Evolutionary conservation across 1,140 invertebrate genomes (phyloP), one percentile per base, ranked within the genome.

Genomic region (Caerostris extrusa): DNA sequence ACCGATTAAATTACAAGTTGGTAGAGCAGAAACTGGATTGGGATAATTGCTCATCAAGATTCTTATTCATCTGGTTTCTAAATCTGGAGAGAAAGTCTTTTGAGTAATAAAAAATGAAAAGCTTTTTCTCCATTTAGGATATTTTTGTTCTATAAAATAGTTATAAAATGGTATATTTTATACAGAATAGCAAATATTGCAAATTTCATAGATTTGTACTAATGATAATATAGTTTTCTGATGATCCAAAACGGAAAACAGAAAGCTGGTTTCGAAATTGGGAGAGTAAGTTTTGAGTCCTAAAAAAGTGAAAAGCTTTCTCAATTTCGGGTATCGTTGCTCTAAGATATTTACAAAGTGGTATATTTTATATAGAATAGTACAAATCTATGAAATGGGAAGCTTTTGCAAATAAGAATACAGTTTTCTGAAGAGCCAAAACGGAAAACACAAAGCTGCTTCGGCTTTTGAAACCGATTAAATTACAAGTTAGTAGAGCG

Each of bases 391-490:
- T n/a, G n/a, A n/a, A n/a, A n/a, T n/a, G n/a, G n/a, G n/a, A n/a
- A n/a, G n/a, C n/a, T n/a, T n/a, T n/a, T 53, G 3, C 34, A 53
- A 77, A 77, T 77, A 8, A 77, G 71, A 17, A 53, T 77, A 77
- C 34, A 53, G 34, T 77, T 50, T 14, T 34, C 71, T 5, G 4
- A 12, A 77, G 5, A 34, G 71, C 34, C 14, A 2, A 17, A 67
- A n/a, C 7, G 14, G 61, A 17, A 67, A 67, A n/a, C n/a, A n/a
- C 50, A 50, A 77, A 34, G 10, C 34, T 50, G 50, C 3, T 77
- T 77, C 50, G 71, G 71, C 71, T 77, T 77, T 50, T 77, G 10
- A 77, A 77, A 77, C 71, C 71, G 71, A 77, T 77, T 77, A 77
- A 77, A 77, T 12, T 34, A 10, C 71, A 53, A 77, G 34, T 77